Conservation (phyloP, 2,113 vertebrate genomes). For the Myrmecophaga tridactyla region DNA sequence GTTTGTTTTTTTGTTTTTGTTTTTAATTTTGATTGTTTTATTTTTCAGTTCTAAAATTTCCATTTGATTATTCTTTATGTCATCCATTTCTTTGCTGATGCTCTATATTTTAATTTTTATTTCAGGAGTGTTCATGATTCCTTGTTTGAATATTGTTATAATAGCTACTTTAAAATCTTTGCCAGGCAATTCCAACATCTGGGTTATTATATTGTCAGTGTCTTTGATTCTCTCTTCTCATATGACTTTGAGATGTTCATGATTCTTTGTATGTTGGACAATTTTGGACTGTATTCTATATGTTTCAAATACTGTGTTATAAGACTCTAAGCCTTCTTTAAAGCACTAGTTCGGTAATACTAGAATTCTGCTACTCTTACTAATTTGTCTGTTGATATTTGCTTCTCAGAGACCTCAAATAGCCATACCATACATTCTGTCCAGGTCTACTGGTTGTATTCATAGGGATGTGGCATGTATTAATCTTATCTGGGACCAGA, state of each 20-base stretch:
- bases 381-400: not conserved
- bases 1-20: no score
- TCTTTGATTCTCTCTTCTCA: not conserved
- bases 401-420: slow-evolving; percentile 36
- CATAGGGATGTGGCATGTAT: not conserved
- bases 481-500: slow-evolving; percentile 12
- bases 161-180: slow-evolving; percentile 27
- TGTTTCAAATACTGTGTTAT: not conserved
- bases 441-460: not conserved
- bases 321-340: not conserved
- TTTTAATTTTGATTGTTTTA: not conserved
- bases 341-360: not conserved
- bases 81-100: not conserved
- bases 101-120: slow-evolving; percentile 40
- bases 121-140: slow-evolving; percentile 4
- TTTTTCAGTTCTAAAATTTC: slow-evolving; percentile 51
- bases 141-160: slow-evolving; percentile 44
- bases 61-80: not conserved
- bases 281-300: not conserved
- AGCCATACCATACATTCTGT: not conserved
- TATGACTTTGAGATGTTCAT: not conserved
- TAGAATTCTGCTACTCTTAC: slow-evolving; percentile 23
- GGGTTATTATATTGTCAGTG: not conserved
- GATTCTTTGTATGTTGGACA: not conserved
- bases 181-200: not conserved